Evolutionary conservation across 1,140 invertebrate genomes (phyloP).

Genomic region (Aphis gossypii): DNA sequence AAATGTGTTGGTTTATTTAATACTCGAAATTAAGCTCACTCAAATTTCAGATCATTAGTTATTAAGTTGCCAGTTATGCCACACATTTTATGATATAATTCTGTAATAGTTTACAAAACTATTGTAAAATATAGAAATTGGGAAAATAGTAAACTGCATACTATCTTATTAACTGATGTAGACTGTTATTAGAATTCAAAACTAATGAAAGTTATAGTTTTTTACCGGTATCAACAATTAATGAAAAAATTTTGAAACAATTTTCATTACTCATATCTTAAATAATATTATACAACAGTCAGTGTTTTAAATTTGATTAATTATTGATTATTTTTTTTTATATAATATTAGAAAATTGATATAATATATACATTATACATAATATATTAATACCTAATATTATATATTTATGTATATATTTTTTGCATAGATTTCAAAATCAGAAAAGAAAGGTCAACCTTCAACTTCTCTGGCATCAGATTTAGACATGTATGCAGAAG

Average conservation of each 20-base stretch:
- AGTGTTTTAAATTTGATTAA: neutral
- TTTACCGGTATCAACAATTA: neutral
- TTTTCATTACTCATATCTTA: neutral
- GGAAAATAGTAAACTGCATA: neutral
- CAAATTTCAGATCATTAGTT: too few relatives aligned
- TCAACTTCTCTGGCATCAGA: constrained; percentile 64
- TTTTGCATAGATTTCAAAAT: constrained; percentile 64
- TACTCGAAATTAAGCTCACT: too few relatives aligned
- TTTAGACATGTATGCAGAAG: constrained; percentile 94
- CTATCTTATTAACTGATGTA: neutral
- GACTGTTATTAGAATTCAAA: neutral
- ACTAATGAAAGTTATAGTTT: too few relatives aligned
- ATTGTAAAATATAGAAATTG: neutral
- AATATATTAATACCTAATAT: too few relatives aligned
- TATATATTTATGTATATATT: neutral
- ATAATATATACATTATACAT: too few relatives aligned
- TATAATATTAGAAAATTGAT: too few relatives aligned
- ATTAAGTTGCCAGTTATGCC: too few relatives aligned
- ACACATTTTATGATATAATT: too few relatives aligned
- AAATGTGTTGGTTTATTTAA: too few relatives aligned
- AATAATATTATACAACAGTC: too few relatives aligned
- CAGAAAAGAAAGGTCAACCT: constrained; percentile 64
- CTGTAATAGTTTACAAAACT: neutral
- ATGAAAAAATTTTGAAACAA: neutral
- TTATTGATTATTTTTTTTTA: neutral